Evolutionary conservation across 2,113 vertebrate species (phyloP), one percentile per base, ranked within the genome.

Genomic region (Otis tarda): DNA sequence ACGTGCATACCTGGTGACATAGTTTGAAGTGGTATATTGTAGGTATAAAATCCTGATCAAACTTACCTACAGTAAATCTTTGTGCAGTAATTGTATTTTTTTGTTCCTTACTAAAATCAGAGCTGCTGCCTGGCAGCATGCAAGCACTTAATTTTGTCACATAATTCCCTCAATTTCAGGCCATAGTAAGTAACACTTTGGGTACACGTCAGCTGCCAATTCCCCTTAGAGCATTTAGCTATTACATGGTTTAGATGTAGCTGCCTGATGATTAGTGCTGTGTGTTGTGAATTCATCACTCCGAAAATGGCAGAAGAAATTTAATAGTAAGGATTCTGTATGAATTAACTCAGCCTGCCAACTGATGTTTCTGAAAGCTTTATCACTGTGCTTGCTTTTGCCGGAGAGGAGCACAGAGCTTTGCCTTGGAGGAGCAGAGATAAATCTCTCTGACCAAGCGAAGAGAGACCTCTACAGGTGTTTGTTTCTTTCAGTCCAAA

Each of bases 381-480:
- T 68, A 60, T 64, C 21, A 3, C 2, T 2, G 7, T 37, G 18
- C 50, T 70, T 64, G 14, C 25, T 75, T 75, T 65, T 41, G 14
- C 61, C 49, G 55, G 47, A 59, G 53, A 87, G 63, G 30, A 88
- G 28, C 35, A 9, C 12, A 27, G 45, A 92, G 31, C 49, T 35
- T 0, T 19, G 20, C 12, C 3, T 30, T 35, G 50, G 73, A 50
- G 28, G 10, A 85, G 45, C 4, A 1, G 19, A 86, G 9, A 87
- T 49, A 61, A 79, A 82, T 91, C 47, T 89, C 23, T 70, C 77
- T 84, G 94, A 56, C 70, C 81, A 73, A 80, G 92, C 63, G 70
- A 89, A 95, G 80, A 94, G 92, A 97, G 89, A 94, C 91, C 77
- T 91, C 94, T 94, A 59, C 81, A 95, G 80, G 77, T 81, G 41